Conservation (phyloP, 1,140 invertebrate species). For the Leguminivora glycinivorella region DNA sequence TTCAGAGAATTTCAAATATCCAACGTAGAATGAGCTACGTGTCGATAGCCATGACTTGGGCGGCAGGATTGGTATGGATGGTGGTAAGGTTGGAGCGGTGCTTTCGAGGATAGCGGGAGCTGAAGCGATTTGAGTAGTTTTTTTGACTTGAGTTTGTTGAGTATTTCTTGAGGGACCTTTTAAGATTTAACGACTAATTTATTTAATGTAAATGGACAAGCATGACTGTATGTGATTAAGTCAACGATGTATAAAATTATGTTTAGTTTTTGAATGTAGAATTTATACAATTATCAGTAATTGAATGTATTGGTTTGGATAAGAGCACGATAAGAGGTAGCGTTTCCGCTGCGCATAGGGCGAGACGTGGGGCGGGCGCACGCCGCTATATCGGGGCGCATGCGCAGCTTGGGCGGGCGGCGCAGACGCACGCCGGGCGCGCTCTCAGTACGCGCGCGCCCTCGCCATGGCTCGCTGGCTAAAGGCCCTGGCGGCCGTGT, state of each 20-base stretch:
- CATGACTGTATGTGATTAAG: no score
- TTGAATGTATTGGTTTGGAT: background rate
- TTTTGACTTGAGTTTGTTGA: background rate
- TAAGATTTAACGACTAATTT: no score
- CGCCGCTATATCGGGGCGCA: slow-evolving; percentile 46
- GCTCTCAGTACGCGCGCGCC: slow-evolving; percentile 76
- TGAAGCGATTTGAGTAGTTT: background rate
- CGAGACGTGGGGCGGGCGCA: slow-evolving; percentile 41
- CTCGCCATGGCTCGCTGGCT: slow-evolving; percentile 78
- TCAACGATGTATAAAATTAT: background rate
- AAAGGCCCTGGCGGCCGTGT: slow-evolving; percentile 70
- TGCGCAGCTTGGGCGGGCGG: slow-evolving; percentile 57
- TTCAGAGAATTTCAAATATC: background rate
- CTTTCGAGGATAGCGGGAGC: background rate
- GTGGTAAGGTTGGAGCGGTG: background rate
- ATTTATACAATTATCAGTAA: background rate
- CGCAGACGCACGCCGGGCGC: slow-evolving; percentile 48
- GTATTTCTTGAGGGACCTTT: no score
- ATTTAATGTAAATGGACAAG: no score
- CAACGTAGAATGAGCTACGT: background rate
- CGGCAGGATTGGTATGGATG: background rate
- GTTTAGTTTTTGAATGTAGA: background rate
- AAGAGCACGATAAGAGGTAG: background rate
- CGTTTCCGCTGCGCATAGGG: slow-evolving; percentile 26
- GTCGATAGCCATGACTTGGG: background rate